A percentile compares a stretch with the other conserved stretches of the same genome.
Evolutionary conservation across 2,888 invertebrate species (phyloP).

Genomic region (Synanthedon vespiformis): DNA sequence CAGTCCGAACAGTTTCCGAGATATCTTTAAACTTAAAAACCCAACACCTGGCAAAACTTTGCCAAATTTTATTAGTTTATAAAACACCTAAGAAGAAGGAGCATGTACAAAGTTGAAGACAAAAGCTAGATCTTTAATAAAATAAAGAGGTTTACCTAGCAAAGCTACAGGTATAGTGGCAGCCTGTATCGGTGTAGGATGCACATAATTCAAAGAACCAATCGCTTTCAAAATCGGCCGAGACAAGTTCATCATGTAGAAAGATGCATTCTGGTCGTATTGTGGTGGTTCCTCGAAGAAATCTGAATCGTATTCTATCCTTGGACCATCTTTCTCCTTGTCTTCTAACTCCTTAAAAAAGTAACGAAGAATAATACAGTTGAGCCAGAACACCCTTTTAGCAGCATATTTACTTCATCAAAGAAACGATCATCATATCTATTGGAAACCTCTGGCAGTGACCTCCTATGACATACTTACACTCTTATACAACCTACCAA

Average conservation of each 20-base stretch:
- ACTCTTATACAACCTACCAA: too few species aligned
- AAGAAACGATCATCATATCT: too few species aligned
- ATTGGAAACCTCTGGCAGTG: too few species aligned
- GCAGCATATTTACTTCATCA: too few species aligned
- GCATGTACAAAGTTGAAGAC: background rate
- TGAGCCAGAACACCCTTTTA: too few species aligned
- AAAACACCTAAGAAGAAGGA: too few species aligned
- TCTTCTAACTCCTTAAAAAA: slow-evolving; percentile 52
- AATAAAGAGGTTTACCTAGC: slow-evolving; percentile 57
- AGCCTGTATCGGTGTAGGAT: slow-evolving; percentile 97
- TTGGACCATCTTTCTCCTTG: slow-evolving; percentile 49
- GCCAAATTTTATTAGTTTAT: too few species aligned
- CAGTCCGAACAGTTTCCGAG: too few species aligned
- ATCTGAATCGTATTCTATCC: slow-evolving; percentile 51
- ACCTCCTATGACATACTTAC: too few species aligned
- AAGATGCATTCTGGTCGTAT: slow-evolving; percentile 76
- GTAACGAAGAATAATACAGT: background rate
- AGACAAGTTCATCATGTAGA: slow-evolving; percentile 97
- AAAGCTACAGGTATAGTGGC: slow-evolving; percentile 95
- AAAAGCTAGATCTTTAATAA: background rate
- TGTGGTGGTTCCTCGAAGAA: slow-evolving; percentile 76
- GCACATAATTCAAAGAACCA: slow-evolving; percentile 86
- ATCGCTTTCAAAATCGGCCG: slow-evolving; percentile 93
- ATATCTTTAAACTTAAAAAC: too few species aligned
- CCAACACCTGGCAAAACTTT: too few species aligned